These are phyloP conservation scores for Chouioia cunea DNA, from an alignment of 2,888 invertebrate species.

Conservation along the genomic window DNA sequence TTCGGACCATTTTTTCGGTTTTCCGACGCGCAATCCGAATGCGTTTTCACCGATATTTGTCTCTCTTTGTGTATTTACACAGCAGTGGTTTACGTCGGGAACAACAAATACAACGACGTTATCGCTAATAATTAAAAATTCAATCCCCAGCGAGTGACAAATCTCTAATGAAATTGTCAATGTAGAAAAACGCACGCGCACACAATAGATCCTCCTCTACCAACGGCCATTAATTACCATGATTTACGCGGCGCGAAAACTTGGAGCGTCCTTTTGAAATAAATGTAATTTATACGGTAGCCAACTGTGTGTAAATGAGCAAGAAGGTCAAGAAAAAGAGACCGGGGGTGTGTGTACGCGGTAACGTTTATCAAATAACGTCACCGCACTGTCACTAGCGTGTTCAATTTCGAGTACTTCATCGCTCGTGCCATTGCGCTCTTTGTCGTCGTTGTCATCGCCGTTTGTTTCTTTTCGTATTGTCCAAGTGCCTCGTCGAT, in stretches of 20 bases:
- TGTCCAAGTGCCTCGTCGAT: too few species aligned
- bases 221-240: slow-evolving; percentile 8
- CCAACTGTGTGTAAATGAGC: not conserved
- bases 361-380: slow-evolving; percentile 18
- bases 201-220: not conserved
- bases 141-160: too few species aligned
- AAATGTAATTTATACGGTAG: slow-evolving; percentile 24
- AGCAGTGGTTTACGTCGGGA: not conserved
- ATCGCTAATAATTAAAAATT: too few species aligned
- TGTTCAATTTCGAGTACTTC: slow-evolving; percentile 19
- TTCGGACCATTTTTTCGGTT: too few species aligned
- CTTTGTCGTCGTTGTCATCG: not conserved
- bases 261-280: not conserved
- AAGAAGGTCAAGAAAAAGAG: slow-evolving; percentile 3
- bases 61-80: not conserved
- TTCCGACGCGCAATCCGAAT: too few species aligned
- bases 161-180: too few species aligned
- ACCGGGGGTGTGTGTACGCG: not conserved
- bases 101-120: not conserved
- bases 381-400: not conserved
- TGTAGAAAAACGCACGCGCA: not conserved
- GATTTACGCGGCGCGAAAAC: slow-evolving; percentile 15
- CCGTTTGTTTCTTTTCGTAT: too few species aligned
- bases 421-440: slow-evolving; percentile 1
- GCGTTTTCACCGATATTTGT: not conserved